Percentiles rank a stretch among this genome's conserved stretches.
Evolutionary conservation across 2,888 invertebrate genomes (phyloP).

Genomic region (Sminthurinus aureus): DNA sequence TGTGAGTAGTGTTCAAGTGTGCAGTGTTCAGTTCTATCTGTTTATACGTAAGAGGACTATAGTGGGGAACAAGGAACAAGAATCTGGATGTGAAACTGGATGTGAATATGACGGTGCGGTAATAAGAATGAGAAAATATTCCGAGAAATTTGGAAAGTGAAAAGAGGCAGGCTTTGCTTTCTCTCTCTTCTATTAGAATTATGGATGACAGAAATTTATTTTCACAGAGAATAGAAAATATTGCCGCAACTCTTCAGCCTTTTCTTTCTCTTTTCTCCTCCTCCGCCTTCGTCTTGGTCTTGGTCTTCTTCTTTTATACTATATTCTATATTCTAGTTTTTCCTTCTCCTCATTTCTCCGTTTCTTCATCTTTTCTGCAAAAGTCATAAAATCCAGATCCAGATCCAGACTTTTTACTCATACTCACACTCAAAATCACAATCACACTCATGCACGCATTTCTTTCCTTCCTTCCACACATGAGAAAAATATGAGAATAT

Average conservation of each 20-base stretch:
- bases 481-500: neutral
- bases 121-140: conserved; percentile 33
- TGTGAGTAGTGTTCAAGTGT: no score
- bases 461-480: conserved; percentile 24
- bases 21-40: no score
- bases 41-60: no score
- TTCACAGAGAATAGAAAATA: conserved; percentile 40
- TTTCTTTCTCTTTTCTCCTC: conserved; percentile 19
- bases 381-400: conserved; percentile 45
- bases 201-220: conserved; percentile 49
- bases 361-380: conserved; percentile 35
- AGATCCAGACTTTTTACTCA: conserved; percentile 38
- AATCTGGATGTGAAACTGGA: no score
- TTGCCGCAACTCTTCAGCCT: conserved; percentile 22
- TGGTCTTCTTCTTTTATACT: conserved; percentile 26
- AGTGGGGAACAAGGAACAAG: no score
- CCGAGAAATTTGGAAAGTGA: conserved; percentile 14
- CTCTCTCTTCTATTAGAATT: conserved; percentile 42
- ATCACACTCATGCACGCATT: neutral
- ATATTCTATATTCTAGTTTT: neutral
- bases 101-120: no score
- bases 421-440: no score
- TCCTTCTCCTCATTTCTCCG: conserved; percentile 13
- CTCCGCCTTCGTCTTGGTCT: neutral
- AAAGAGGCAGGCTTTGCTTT: conserved; percentile 13